A percentile compares a stretch with the other conserved stretches of the same genome.
phyloP scores from a whole-genome alignment of 2,113 vertebrate genomes.

The Paedocypris sp. region DNA sequence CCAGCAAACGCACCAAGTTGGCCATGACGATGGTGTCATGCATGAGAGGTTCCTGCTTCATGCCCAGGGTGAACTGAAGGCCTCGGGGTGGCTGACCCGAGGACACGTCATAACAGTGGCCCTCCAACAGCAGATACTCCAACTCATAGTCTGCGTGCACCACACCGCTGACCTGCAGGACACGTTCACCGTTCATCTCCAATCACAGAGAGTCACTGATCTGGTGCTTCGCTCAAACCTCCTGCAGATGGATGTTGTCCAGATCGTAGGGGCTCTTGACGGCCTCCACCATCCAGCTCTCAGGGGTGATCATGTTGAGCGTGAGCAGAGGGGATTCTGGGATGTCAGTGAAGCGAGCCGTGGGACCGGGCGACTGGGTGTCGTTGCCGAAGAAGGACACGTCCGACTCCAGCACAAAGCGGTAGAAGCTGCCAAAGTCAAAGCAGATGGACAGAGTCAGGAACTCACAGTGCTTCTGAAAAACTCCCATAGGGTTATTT shows the following conservation, averaged over 20 bases:
- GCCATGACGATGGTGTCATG: conserved; percentile 97
- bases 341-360: conserved; percentile 80
- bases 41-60: conserved; percentile 65
- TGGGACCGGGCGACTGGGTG: conserved; percentile 64
- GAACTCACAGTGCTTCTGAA: no score
- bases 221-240: conserved; percentile 51
- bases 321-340: conserved; percentile 84
- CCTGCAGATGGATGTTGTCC: conserved; percentile 88
- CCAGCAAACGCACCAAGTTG: conserved; percentile 71
- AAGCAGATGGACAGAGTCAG: background rate
- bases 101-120: conserved; percentile 82
- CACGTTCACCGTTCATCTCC: background rate
- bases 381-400: conserved; percentile 61
- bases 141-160: conserved; percentile 84
- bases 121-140: conserved; percentile 85
- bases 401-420: conserved; percentile 85
- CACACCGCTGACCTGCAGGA: conserved; percentile 62
- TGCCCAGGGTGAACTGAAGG: conserved; percentile 89
- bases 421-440: conserved; percentile 75
- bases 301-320: conserved; percentile 90
- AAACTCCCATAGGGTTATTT: no score
- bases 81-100: conserved; percentile 79
- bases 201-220: no score
- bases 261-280: conserved; percentile 82
- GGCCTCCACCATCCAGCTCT: conserved; percentile 89